Base-by-base conservation (phyloP, 2,113 vertebrate genomes). In the Coptodon bakossiorum region DNA sequence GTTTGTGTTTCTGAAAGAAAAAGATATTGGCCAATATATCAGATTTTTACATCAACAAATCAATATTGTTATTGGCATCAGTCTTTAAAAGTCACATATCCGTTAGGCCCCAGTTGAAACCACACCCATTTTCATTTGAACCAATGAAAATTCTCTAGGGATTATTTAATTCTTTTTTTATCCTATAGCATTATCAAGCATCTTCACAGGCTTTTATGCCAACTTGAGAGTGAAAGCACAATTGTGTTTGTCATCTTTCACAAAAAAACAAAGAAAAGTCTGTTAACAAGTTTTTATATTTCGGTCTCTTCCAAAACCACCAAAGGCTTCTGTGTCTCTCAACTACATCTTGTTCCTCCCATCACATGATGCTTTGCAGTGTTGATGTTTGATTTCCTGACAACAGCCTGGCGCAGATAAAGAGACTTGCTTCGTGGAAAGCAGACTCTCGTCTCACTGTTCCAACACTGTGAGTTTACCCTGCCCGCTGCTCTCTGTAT, bases 351-450 rank as follows among this genome's bases (percentile, higher is more conserved):
- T 36, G 11, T 48, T 11, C 22, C 68, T 50, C 10, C 53, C 24
- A 5, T 84, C 81, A 79, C 79, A 73, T 87, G 80, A 14, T 83
- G 34, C 78, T 57, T 31, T 85, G 71, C 11, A 3, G 5, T 38
- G 81, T 79, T 81, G 61, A 66, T 85, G 19, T 71, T 87, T 59
- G 48, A 88, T 83, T 90, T 80, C 91, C 87, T 87, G 81, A 79
- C 80, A 78, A 71, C 66, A 36, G 6, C 38, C 50, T 6, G 36
- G 24, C 7, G 1, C 76, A 59, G 61, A 89, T 86, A 89, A 86
- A 16, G 31, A 3, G 2, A 34, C 61, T 50, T 29, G 63, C 66
- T 80, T 59, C 7, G 5, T 45, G 38, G 59, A 6, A 45, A 50
- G 34, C 22, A 53, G 76, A 83, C 48, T 71, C 59, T 76, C 9